A percentile compares a stretch with the other conserved stretches of the same genome.
These are phyloP conservation scores for Actenoides hombroni DNA, from an alignment of 2,113 vertebrate species.

Conservation along the genomic window DNA sequence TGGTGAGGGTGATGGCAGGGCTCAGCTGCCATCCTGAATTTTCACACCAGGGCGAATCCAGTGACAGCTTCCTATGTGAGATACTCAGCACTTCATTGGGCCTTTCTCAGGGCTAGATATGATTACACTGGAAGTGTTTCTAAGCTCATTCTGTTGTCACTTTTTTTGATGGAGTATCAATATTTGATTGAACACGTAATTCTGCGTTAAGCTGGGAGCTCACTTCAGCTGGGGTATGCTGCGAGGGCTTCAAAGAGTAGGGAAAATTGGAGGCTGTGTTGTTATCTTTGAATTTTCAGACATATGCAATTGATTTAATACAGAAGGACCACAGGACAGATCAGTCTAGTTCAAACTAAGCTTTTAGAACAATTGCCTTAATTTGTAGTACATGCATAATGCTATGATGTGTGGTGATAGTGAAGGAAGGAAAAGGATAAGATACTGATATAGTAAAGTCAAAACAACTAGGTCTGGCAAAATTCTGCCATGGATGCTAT, in stretches of 20 bases:
- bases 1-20: neutral
- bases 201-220: neutral
- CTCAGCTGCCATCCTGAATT: neutral
- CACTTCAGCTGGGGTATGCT: neutral
- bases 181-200: conserved; percentile 28
- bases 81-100: conserved; percentile 9
- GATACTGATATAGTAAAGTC: neutral
- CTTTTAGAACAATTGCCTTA: neutral
- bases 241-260: neutral
- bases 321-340: neutral
- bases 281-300: neutral
- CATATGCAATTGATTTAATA: neutral
- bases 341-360: neutral
- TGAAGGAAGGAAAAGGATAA: neutral
- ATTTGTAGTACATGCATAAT: neutral
- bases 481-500: neutral
- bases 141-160: conserved; percentile 6
- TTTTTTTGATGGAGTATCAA: conserved; percentile 27
- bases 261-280: neutral
- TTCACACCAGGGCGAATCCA: neutral
- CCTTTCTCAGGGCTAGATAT: neutral
- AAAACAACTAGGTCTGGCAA: neutral
- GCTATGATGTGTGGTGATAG: neutral
- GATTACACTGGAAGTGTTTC: neutral
- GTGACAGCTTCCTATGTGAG: neutral